Percentiles rank a stretch among this genome's conserved stretches.
phyloP scores from a whole-genome alignment of 2,888 invertebrate species.

The Athetis lepigone region DNA sequence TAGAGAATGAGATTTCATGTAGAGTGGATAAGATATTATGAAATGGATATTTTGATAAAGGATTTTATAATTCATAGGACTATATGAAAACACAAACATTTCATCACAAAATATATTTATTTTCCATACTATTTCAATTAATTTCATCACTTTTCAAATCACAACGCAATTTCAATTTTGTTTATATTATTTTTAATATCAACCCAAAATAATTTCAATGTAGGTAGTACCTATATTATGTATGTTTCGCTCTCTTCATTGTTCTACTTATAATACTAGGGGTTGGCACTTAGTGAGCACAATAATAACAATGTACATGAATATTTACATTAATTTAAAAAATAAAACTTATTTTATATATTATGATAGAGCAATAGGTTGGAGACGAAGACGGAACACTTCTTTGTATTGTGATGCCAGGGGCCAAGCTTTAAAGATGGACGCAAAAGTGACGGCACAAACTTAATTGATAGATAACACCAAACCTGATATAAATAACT shows the following conservation, averaged over 20 bases:
- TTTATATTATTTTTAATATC: constrained; percentile 65
- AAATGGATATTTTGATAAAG: too few species aligned
- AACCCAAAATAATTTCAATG: constrained; percentile 64
- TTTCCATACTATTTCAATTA: constrained; percentile 70
- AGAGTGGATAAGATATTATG: too few species aligned
- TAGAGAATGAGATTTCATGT: too few species aligned
- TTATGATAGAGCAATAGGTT: constrained; percentile 53
- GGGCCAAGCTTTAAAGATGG: not conserved
- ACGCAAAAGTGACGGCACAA: not conserved
- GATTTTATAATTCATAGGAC: not conserved
- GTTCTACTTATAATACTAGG: constrained; percentile 81
- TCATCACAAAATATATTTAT: constrained; percentile 80
- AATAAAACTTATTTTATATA: constrained; percentile 61
- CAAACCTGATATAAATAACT: too few species aligned
- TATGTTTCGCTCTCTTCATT: constrained; percentile 62
- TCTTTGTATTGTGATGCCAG: constrained; percentile 42
- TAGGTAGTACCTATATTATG: constrained; percentile 23
- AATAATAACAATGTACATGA: constrained; percentile 74
- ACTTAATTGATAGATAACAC: too few species aligned
- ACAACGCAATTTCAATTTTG: constrained; percentile 70
- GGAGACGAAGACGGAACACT: constrained; percentile 27
- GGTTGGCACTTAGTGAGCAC: constrained; percentile 89
- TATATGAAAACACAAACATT: constrained; percentile 47
- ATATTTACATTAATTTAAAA: constrained; percentile 64
- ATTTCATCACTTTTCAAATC: constrained; percentile 80